Percentiles rank a stretch among this genome's conserved stretches.
Conservation (phyloP, 2,888 invertebrate genomes). For the Acheta domesticus region DNA sequence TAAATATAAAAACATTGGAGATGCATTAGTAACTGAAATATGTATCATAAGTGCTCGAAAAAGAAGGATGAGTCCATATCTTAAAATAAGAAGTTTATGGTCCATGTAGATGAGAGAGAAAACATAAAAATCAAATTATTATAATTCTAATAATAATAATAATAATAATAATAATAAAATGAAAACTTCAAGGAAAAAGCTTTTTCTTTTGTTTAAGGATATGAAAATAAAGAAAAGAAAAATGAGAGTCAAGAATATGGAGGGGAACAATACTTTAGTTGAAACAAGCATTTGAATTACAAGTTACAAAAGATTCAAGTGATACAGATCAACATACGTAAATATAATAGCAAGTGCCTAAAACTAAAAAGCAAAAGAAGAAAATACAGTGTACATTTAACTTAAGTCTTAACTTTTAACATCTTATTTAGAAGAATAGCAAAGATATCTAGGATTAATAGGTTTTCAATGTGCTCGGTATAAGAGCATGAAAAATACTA, state of each 20-base stretch:
- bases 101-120: background rate
- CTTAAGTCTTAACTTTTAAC: background rate
- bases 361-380: slow-evolving; percentile 18
- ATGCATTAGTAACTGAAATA: background rate
- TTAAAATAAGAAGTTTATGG: background rate
- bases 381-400: background rate
- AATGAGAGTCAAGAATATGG: background rate
- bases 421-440: background rate
- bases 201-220: background rate
- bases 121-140: background rate
- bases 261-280: slow-evolving; percentile 18
- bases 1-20: background rate
- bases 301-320: slow-evolving; percentile 11
- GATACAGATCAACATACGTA: slow-evolving; percentile 8
- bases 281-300: slow-evolving; percentile 18
- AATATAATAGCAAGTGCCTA: background rate
- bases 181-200: background rate
- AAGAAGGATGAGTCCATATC: too few species aligned
- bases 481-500: background rate
- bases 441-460: background rate
- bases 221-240: slow-evolving; percentile 4
- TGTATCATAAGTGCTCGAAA: too few species aligned
- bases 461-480: background rate
- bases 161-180: background rate
- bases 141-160: too few species aligned